These are phyloP conservation scores for Caenorhabditis afra DNA, from an alignment of 2,888 invertebrate species.

Conservation along the genomic window DNA sequence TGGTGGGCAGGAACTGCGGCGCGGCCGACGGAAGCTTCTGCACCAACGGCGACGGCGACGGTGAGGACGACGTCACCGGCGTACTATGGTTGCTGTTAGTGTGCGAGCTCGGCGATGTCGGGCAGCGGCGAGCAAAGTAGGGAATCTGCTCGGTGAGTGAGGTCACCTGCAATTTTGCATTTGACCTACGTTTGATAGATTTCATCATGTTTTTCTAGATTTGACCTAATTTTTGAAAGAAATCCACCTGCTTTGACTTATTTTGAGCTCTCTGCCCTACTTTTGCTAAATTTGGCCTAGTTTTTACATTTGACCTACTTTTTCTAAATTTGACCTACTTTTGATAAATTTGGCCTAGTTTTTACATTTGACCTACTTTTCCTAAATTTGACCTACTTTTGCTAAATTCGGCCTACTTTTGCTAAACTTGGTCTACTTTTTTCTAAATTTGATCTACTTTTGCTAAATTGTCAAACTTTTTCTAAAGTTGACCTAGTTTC, in stretches of 20 bases:
- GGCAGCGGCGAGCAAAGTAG: slow-evolving; percentile 37
- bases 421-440: neutral
- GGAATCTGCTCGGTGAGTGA: slow-evolving; percentile 41
- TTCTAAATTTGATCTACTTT: slow-evolving; percentile 17
- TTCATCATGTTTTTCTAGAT: neutral
- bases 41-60: slow-evolving; percentile 26
- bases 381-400: too few species aligned
- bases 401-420: neutral
- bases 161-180: neutral
- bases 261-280: neutral
- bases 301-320: too few species aligned
- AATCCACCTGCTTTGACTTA: too few species aligned
- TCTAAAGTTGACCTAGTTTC: too few species aligned
- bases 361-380: neutral
- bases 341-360: too few species aligned
- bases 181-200: slow-evolving; percentile 1
- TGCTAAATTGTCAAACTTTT: neutral
- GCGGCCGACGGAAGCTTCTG: slow-evolving; percentile 65
- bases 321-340: neutral
- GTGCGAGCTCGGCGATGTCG: slow-evolving; percentile 4
- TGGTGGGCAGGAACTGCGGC: slow-evolving; percentile 64
- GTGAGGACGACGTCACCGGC: neutral
- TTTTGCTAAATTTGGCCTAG: too few species aligned
- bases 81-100: slow-evolving; percentile 22
- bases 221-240: too few species aligned